Evolutionary conservation across 2,113 vertebrate species (phyloP).

Genomic region (Oenanthe oenanthe): DNA sequence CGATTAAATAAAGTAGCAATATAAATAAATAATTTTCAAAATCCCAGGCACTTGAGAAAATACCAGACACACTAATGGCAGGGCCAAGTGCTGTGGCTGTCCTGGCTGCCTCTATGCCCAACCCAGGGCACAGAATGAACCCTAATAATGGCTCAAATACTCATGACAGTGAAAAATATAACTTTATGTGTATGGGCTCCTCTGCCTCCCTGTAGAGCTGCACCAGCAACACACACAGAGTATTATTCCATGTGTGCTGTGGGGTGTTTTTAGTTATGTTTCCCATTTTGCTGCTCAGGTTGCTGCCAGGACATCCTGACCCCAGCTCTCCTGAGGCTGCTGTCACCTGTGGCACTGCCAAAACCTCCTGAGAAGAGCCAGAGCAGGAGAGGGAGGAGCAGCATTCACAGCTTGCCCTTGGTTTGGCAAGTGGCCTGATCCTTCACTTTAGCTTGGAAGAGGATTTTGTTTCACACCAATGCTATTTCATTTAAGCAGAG

Average conservation of each 20-base stretch:
- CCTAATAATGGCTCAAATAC: neutral
- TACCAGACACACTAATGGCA: neutral
- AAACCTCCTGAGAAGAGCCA: neutral
- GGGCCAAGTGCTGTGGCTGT: neutral
- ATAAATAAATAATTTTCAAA: neutral
- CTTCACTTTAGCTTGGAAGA: neutral
- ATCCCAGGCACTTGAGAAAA: neutral
- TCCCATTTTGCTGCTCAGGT: neutral
- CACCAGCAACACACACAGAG: rapidly evolving
- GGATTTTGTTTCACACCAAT: neutral
- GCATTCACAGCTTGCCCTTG: neutral
- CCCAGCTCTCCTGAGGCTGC: neutral
- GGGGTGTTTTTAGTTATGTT: neutral
- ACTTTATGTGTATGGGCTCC: neutral
- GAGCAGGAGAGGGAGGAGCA: neutral
- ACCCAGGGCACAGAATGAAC: neutral
- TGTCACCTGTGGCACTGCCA: neutral
- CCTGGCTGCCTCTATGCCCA: neutral
- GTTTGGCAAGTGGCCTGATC: neutral
- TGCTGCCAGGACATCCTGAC: neutral
- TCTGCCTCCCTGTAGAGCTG: neutral
- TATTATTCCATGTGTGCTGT: rapidly evolving
- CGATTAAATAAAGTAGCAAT: neutral
- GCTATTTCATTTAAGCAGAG: neutral
- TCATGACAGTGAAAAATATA: neutral